These are phyloP conservation scores for Stictocephala bisonia DNA, from an alignment of 2,888 invertebrate species.

Conservation along the genomic window DNA sequence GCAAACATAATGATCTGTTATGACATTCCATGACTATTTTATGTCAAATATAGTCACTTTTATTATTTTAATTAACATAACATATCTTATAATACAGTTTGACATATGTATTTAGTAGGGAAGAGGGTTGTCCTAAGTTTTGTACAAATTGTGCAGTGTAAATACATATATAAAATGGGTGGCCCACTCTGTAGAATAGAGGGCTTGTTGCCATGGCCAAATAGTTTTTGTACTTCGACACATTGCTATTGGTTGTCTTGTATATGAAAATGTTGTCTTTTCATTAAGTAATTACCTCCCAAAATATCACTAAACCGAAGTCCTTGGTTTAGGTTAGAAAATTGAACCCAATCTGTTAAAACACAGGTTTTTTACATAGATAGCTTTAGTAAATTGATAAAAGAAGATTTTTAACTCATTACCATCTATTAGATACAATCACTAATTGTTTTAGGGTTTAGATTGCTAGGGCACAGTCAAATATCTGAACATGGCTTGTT, in stretches of 20 bases:
- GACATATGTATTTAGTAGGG: constrained; percentile 36
- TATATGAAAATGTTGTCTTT: no score
- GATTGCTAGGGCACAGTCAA: constrained; percentile 22
- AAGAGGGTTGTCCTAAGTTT: constrained; percentile 25
- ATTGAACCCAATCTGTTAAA: no score
- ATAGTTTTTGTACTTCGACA: constrained; percentile 33
- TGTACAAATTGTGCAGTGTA: constrained; percentile 40
- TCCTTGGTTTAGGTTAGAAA: no score
- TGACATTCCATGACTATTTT: constrained; percentile 16
- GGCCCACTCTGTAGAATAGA: constrained; percentile 16
- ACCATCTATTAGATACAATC: no score
- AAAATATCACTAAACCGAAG: no score
- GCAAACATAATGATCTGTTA: no score
- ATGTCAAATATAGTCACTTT: constrained; percentile 33
- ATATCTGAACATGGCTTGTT: not conserved
- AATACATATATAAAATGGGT: constrained; percentile 32
- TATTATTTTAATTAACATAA: constrained; percentile 36
- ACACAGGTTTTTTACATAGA: no score
- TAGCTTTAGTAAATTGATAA: no score
- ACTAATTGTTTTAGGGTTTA: constrained; percentile 16
- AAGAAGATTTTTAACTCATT: no score
- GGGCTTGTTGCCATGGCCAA: constrained; percentile 37
- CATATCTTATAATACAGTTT: constrained; percentile 41
- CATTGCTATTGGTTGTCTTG: no score
- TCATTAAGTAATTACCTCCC: no score